phyloP scores from a whole-genome alignment of 2,113 vertebrate species.

The Siniperca knerii region DNA sequence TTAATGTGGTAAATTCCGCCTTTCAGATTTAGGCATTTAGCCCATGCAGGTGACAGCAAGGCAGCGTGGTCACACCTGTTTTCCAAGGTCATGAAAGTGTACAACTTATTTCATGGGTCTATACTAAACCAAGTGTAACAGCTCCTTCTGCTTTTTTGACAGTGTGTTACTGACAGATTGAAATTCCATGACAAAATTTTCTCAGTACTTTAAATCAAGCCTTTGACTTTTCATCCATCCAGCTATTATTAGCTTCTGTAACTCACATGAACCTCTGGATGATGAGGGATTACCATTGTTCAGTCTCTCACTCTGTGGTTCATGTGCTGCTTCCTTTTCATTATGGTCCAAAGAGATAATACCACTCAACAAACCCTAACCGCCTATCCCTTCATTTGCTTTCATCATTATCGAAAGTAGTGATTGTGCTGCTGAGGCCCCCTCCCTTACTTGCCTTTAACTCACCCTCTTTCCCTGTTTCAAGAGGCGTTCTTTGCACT shows the following conservation, averaged over 20 bases:
- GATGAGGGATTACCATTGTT: slow-evolving; percentile 61
- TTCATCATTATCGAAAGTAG: slow-evolving; percentile 70
- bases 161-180: slow-evolving; percentile 30
- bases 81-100: slow-evolving; percentile 38
- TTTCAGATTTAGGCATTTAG: slow-evolving; percentile 12
- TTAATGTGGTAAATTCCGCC: slow-evolving; percentile 3
- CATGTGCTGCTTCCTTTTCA: slow-evolving; percentile 63
- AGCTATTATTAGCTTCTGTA: slow-evolving; percentile 59
- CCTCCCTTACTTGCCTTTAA: slow-evolving; percentile 36
- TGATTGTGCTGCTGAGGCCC: slow-evolving; percentile 48
- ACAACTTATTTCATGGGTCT: slow-evolving; percentile 1
- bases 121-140: slow-evolving; percentile 45
- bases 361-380: slow-evolving; percentile 65
- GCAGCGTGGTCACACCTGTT: slow-evolving; percentile 29
- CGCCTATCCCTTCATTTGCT: slow-evolving; percentile 69
- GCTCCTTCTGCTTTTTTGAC: slow-evolving; percentile 38
- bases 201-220: slow-evolving; percentile 2
- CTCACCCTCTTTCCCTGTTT: slow-evolving; percentile 54
- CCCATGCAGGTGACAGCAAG: slow-evolving; percentile 6
- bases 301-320: slow-evolving; percentile 44
- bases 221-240: slow-evolving; percentile 35
- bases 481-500: slow-evolving; percentile 69
- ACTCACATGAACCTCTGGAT: slow-evolving; percentile 45
- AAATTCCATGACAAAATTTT: slow-evolving; percentile 31
- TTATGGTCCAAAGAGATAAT: slow-evolving; percentile 69